Conservation (phyloP, 2,113 vertebrate species). For the Carettochelys insculpta region DNA sequence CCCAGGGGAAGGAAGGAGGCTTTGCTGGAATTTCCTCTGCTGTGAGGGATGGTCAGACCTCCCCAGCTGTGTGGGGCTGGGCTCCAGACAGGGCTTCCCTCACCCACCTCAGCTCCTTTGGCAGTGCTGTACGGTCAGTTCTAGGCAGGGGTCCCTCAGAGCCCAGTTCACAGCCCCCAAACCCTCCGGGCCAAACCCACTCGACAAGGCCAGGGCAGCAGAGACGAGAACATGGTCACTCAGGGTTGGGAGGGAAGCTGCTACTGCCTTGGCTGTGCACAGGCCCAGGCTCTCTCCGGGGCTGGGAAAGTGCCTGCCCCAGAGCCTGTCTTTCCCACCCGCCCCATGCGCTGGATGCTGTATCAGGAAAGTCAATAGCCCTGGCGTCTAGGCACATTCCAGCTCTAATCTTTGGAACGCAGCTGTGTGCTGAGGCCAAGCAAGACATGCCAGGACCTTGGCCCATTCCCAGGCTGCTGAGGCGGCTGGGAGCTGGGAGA, state of each 20-base stretch:
- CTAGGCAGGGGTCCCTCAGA: background rate
- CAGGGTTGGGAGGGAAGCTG: background rate
- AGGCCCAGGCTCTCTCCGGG: background rate
- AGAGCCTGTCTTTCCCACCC: background rate
- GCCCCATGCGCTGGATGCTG: background rate
- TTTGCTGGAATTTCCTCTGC: background rate
- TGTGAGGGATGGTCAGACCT: background rate
- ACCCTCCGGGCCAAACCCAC: no score
- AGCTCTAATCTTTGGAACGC: background rate
- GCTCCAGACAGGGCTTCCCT: background rate
- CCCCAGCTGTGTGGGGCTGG: background rate
- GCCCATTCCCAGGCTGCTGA: background rate
- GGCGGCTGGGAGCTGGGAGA: background rate
- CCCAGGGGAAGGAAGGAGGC: background rate
- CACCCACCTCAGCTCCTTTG: no score
- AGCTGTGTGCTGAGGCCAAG: background rate
- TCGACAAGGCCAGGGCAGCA: no score
- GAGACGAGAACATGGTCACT: background rate
- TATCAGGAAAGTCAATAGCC: background rate
- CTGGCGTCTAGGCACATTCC: background rate
- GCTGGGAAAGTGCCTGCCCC: background rate
- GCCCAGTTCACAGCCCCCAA: no score
- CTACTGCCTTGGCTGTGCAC: background rate
- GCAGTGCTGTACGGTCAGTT: background rate
- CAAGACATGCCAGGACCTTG: background rate